Evolutionary conservation across 30 jellyfish, hydroid and myxozoan genomes (phyloP).

Genomic region (Aurelia sp.): DNA sequence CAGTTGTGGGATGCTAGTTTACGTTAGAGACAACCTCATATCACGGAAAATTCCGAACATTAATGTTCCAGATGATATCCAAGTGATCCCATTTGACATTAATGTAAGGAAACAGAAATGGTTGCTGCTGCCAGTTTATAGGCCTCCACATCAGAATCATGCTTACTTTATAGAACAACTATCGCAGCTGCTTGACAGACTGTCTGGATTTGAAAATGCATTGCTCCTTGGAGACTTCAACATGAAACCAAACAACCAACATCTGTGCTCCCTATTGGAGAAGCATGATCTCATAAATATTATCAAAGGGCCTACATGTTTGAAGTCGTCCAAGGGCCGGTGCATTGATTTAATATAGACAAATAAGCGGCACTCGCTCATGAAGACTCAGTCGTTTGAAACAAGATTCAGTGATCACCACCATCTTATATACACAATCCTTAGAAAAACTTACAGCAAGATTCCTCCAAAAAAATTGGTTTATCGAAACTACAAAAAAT

Average conservation of each 20-base stretch:
- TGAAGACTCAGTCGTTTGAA: conserved; percentile 43
- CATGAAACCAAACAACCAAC: conserved; percentile 1
- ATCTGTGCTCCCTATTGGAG: background rate
- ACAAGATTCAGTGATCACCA: conserved; percentile 68
- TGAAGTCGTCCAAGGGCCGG: conserved; percentile 12
- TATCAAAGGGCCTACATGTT: conserved; percentile 32
- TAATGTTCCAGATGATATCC: conserved; percentile 6
- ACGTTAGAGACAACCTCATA: conserved; percentile 36
- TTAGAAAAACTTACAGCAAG: conserved; percentile 31
- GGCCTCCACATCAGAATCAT: conserved; percentile 5
- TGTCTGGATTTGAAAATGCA: background rate
- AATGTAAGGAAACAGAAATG: conserved; percentile 32
- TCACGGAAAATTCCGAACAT: conserved; percentile 1
- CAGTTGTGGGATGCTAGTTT: conserved; percentile 36
- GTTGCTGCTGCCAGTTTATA: background rate
- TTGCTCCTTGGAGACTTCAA: conserved; percentile 1
- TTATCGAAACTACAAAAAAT: conserved; percentile 32
- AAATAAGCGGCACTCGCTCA: conserved; percentile 18
- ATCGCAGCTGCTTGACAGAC: background rate
- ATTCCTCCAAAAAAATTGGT: conserved; percentile 8
- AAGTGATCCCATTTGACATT: conserved; percentile 14
- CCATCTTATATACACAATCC: conserved; percentile 46
- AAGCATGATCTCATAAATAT: conserved; percentile 7
- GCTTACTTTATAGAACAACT: conserved; percentile 3
- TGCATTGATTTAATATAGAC: conserved; percentile 19